Evolutionary conservation across 2,888 invertebrate genomes (phyloP).

Genomic region (Cryptophagus acutangulus): DNA sequence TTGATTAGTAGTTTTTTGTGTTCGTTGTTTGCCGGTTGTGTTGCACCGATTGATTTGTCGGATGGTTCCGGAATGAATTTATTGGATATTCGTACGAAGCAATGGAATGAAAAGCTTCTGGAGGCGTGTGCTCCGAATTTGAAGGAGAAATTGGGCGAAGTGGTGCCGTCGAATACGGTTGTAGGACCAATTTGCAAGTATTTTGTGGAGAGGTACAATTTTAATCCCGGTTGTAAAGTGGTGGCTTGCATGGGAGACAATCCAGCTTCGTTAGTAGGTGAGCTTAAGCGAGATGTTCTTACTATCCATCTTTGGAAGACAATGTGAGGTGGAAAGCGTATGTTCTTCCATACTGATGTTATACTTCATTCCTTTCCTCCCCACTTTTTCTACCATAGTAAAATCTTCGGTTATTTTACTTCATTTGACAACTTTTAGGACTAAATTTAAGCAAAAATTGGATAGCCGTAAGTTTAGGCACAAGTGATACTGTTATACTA

Average conservation of each 20-base stretch:
- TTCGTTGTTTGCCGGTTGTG: constrained; percentile 78
- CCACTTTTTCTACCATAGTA: constrained; percentile 9
- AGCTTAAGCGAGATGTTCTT: too few relatives aligned
- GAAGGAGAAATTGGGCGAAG: constrained; percentile 65
- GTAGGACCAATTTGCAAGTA: constrained; percentile 73
- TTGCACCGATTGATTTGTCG: constrained; percentile 85
- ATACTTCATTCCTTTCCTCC: too few relatives aligned
- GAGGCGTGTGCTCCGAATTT: constrained; percentile 74
- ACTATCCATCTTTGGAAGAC: not conserved
- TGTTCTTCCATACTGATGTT: too few relatives aligned
- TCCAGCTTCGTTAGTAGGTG: constrained; percentile 78
- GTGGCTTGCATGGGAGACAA: constrained; percentile 95
- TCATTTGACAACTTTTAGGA: too few relatives aligned
- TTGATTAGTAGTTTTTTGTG: constrained; percentile 90
- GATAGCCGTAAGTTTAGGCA: constrained; percentile 84
- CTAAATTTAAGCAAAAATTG: constrained; percentile 76
- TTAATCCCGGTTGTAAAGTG: constrained; percentile 72
- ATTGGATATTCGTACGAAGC: constrained; percentile 71
- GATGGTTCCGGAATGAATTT: constrained; percentile 98
- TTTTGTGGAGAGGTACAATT: constrained; percentile 82
- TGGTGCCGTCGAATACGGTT: constrained; percentile 65
- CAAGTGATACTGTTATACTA: constrained; percentile 88
- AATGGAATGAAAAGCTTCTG: constrained; percentile 72
- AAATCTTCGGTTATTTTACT: constrained; percentile 10
- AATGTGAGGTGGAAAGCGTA: not conserved